These are phyloP conservation scores for Esox niger DNA, from an alignment of 2,113 vertebrate genomes.

Conservation along the genomic window DNA sequence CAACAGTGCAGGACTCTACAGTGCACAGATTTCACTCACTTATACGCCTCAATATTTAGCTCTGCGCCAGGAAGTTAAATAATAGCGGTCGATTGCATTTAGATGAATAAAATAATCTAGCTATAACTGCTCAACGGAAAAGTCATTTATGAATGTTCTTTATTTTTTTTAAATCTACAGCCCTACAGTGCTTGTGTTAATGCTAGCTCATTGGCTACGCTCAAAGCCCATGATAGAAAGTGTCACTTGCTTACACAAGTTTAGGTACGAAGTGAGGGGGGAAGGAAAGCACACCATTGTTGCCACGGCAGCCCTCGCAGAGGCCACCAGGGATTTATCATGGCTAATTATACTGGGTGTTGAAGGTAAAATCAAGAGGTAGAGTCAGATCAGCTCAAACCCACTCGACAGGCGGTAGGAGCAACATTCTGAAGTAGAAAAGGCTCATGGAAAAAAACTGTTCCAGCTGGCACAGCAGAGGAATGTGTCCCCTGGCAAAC, in stretches of 20 bases:
- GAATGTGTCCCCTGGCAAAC: constrained; percentile 5
- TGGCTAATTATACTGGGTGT: not conserved
- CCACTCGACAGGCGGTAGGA: not conserved
- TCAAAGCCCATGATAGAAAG: not conserved
- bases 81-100: no score
- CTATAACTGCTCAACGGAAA: no score
- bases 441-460: not conserved
- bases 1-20: no score
- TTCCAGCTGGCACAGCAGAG: not conserved
- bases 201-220: not conserved
- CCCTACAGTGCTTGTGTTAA: no score
- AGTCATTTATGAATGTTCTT: no score
- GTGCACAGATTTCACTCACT: no score
- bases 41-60: no score
- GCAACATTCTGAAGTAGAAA: not conserved
- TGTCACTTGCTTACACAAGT: no score
- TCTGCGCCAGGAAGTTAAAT: no score
- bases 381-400: not conserved
- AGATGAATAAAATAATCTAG: no score
- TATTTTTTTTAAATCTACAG: no score
- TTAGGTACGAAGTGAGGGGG: not conserved
- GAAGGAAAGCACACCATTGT: not conserved
- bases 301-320: not conserved
- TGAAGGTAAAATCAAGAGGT: not conserved
- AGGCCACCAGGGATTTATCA: not conserved